Conservation (phyloP, 1,140 invertebrate species). For the Drosophila nigrodunni region DNA sequence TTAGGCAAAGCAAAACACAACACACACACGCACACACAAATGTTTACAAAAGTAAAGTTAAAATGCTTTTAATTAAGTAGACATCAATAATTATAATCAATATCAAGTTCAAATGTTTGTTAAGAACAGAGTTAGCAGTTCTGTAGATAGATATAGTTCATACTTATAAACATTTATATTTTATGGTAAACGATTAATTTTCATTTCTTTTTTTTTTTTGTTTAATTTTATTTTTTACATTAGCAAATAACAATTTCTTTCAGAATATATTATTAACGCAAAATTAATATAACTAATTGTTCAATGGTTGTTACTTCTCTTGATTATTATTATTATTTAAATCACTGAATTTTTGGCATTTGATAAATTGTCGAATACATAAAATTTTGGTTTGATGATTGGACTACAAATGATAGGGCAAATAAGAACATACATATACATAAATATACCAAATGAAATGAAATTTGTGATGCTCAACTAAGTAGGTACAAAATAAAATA, state of each 20-base stretch:
- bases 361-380: slow-evolving; percentile 18
- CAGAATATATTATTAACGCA: slow-evolving; percentile 46
- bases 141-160: slow-evolving; percentile 47
- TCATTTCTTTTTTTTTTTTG: not conserved
- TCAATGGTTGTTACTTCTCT: slow-evolving; percentile 5
- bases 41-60: slow-evolving; percentile 57
- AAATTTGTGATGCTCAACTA: not conserved
- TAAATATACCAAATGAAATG: slow-evolving; percentile 24
- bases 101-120: slow-evolving; percentile 46
- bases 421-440: slow-evolving; percentile 25
- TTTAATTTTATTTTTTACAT: slow-evolving; percentile 43
- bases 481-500: not conserved
- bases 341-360: slow-evolving; percentile 1
- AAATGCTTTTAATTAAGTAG: slow-evolving; percentile 62
- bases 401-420: slow-evolving; percentile 22
- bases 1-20: slow-evolving; percentile 68
- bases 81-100: slow-evolving; percentile 67
- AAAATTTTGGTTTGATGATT: not conserved
- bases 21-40: slow-evolving; percentile 51
- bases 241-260: slow-evolving; percentile 59
- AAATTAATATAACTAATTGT: slow-evolving; percentile 57
- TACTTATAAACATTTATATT: slow-evolving; percentile 41
- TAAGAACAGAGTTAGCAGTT: slow-evolving; percentile 62
- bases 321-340: not conserved
- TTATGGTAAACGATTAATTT: slow-evolving; percentile 26